phyloP scores from a whole-genome alignment of 2,888 invertebrate genomes.

The Leucophenga montana region DNA sequence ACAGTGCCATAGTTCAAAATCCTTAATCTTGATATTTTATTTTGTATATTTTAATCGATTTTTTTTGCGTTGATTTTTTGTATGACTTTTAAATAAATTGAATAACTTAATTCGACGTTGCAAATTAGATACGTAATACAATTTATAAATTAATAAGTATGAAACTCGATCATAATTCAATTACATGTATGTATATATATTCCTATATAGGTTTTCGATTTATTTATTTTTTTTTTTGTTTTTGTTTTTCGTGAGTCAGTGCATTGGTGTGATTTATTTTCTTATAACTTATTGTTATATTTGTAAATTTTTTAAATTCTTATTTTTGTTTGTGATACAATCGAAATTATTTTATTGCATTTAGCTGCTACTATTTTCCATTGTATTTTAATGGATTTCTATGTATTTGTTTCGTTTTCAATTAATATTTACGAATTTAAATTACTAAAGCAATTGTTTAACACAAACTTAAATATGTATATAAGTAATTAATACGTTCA shows the following conservation, averaged over 20 bases:
- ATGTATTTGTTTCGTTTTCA: slow-evolving; percentile 22
- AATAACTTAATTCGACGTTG: slow-evolving; percentile 15
- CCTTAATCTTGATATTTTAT: too few species aligned
- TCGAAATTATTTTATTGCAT: slow-evolving; percentile 32
- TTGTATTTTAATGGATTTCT: slow-evolving; percentile 24
- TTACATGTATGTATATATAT: neutral
- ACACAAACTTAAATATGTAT: slow-evolving; percentile 13
- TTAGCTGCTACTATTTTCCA: slow-evolving; percentile 1
- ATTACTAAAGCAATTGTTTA: slow-evolving; percentile 25
- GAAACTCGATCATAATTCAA: slow-evolving; percentile 9
- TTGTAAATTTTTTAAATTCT: slow-evolving; percentile 25
- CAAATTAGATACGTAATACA: neutral
- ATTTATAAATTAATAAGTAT: slow-evolving; percentile 13
- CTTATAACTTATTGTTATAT: neutral
- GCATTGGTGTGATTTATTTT: slow-evolving; percentile 31
- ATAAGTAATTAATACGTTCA: slow-evolving; percentile 16
- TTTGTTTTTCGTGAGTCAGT: slow-evolving; percentile 39
- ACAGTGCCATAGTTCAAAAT: too few species aligned
- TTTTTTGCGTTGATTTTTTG: neutral
- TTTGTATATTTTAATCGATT: slow-evolving; percentile 13
- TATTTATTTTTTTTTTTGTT: slow-evolving; percentile 46
- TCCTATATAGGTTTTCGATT: slow-evolving; percentile 46
- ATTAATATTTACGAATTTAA: slow-evolving; percentile 44
- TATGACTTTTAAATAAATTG: slow-evolving; percentile 13
- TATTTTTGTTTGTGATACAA: slow-evolving; percentile 39